phyloP scores from a whole-genome alignment of 1,140 invertebrate genomes.

The Lethrus apterus region DNA sequence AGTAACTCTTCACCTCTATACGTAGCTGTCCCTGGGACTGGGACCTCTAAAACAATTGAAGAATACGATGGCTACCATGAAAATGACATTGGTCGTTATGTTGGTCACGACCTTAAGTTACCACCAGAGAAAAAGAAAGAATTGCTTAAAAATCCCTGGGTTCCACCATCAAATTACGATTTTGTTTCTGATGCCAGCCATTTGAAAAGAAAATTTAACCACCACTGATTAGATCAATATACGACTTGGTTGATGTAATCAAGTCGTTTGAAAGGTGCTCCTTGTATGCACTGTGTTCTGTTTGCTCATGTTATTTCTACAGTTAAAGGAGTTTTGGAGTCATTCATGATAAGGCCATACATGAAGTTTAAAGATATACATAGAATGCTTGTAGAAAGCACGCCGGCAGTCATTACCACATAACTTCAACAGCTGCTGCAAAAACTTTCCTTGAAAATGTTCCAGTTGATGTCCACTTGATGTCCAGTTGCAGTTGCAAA shows the following conservation, averaged over 20 bases:
- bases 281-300: slow-evolving; percentile 10
- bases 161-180: slow-evolving; percentile 4
- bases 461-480: slow-evolving; percentile 20
- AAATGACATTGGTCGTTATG: slow-evolving; percentile 14
- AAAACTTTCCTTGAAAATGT: slow-evolving; percentile 27
- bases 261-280: slow-evolving; percentile 6
- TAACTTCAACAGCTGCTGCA: slow-evolving; percentile 19
- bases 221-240: slow-evolving; percentile 5
- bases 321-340: slow-evolving; percentile 11
- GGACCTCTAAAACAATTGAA: slow-evolving; percentile 3
- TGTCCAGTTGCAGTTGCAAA: no score
- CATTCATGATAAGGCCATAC: slow-evolving; percentile 17
- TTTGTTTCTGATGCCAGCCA: slow-evolving; percentile 4
- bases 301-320: slow-evolving; percentile 1
- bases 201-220: slow-evolving; percentile 14
- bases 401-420: slow-evolving; percentile 17
- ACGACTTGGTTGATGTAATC: slow-evolving; percentile 7
- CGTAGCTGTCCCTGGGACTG: slow-evolving; percentile 8
- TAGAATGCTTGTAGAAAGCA: slow-evolving; percentile 23
- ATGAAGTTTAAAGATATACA: slow-evolving; percentile 27
- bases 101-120: slow-evolving; percentile 4
- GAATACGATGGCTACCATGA: slow-evolving; percentile 13
- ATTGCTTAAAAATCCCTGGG: slow-evolving; percentile 3
- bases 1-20: slow-evolving; percentile 14
- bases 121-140: slow-evolving; percentile 1